Conservation (phyloP, 2,113 vertebrate genomes). For the Cavia porcellus region DNA sequence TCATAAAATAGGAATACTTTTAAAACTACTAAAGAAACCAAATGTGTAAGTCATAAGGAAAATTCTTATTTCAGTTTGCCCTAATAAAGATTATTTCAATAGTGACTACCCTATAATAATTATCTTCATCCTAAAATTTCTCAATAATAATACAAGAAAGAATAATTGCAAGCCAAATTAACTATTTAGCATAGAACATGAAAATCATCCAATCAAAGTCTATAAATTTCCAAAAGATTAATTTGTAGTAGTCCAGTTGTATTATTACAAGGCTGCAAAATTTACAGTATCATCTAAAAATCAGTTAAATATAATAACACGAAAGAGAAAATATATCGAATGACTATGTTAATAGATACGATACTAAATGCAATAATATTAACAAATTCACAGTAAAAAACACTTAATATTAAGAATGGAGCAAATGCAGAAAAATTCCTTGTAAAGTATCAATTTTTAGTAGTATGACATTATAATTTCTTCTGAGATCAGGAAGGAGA, state of each 20-base stretch:
- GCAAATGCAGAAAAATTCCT: background rate
- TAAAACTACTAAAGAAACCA: background rate
- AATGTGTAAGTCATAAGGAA: background rate
- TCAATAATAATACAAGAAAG: background rate
- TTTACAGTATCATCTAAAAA: background rate
- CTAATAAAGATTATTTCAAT: background rate
- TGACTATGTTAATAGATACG: background rate
- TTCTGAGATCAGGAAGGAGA: background rate
- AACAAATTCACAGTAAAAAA: background rate
- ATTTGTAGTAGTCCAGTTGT: background rate
- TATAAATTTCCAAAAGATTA: background rate
- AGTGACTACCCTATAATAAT: background rate
- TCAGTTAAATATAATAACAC: background rate
- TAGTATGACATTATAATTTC: background rate
- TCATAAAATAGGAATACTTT: background rate
- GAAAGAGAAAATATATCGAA: background rate
- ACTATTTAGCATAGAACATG: background rate
- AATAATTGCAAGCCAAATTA: background rate
- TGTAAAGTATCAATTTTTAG: background rate
- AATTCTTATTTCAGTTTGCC: background rate
- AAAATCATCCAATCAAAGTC: background rate
- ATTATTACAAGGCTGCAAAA: background rate
- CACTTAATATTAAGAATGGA: background rate
- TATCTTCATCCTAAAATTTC: background rate
- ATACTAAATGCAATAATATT: background rate